phyloP scores from a whole-genome alignment of 2,797 vertebrate genomes.

The Tamandua tetradactyla region DNA sequence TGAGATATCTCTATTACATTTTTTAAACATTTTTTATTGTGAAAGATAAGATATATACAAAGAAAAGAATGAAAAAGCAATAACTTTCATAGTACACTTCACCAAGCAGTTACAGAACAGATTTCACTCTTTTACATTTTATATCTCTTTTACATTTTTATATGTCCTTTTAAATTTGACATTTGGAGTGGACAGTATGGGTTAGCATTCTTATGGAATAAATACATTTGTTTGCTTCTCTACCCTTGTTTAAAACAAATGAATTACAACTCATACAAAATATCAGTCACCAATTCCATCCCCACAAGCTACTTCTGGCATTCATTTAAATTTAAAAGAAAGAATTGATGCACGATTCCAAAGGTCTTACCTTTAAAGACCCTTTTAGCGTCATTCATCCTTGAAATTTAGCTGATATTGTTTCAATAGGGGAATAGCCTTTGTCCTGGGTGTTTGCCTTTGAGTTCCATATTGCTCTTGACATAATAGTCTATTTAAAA shows the following conservation, averaged over 20 bases:
- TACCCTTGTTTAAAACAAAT: conserved; percentile 6
- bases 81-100: too few relatives aligned
- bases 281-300: neutral
- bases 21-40: too few relatives aligned
- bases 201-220: neutral
- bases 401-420: neutral
- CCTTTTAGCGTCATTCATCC: neutral
- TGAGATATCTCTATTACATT: neutral
- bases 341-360: neutral
- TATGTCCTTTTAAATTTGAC: conserved; percentile 8
- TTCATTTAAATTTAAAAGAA: conserved; percentile 1
- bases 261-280: neutral
- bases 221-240: neutral
- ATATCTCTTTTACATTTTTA: neutral
- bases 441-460: neutral
- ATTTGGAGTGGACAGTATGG: neutral
- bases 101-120: too few relatives aligned
- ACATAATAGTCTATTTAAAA: neutral
- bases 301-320: neutral
- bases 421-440: neutral
- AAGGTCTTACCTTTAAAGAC: neutral
- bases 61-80: too few relatives aligned
- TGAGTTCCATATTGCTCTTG: neutral
- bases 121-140: too few relatives aligned
- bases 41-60: too few relatives aligned